phyloP scores from a whole-genome alignment of 2,888 invertebrate genomes.

The Zygaena filipendulae region DNA sequence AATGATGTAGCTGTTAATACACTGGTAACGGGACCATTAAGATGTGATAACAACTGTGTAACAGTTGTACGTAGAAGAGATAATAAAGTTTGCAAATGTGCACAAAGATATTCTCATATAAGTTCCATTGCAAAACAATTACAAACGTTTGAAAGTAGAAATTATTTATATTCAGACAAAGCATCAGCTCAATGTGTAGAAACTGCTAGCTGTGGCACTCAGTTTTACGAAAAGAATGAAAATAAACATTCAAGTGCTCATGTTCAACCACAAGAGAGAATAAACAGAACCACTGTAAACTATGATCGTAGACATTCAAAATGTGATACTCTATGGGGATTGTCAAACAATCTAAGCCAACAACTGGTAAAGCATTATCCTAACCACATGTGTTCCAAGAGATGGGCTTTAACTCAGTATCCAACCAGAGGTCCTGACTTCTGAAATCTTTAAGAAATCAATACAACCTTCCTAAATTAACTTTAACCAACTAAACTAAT shows the following conservation, averaged over 20 bases:
- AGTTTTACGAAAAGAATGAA: constrained; percentile 15
- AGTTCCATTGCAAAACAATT: constrained; percentile 23
- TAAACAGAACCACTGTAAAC: too few relatives aligned
- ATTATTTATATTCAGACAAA: constrained; percentile 25
- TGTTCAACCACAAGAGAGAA: too few relatives aligned
- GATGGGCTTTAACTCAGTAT: constrained; percentile 39
- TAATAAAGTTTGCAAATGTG: constrained; percentile 24
- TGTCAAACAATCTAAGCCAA: too few relatives aligned
- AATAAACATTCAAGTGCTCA: too few relatives aligned
- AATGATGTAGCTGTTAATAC: constrained; percentile 33
- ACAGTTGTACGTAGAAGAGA: constrained; percentile 32
- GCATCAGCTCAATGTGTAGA: constrained; percentile 23
- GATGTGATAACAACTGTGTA: constrained; percentile 30
- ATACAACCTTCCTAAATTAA: too few relatives aligned
- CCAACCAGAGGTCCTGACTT: constrained; percentile 44
- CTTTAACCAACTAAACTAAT: too few relatives aligned
- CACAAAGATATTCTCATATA: constrained; percentile 13
- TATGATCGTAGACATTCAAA: too few relatives aligned
- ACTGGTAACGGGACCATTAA: constrained; percentile 25
- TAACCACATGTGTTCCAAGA: too few relatives aligned
- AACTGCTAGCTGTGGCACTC: constrained; percentile 16
- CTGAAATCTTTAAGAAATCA: too few relatives aligned
- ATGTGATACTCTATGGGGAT: too few relatives aligned
- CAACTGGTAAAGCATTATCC: too few relatives aligned
- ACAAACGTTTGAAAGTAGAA: constrained; percentile 23